These are phyloP conservation scores for Phrynocephalus vlangalii DNA, from an alignment of 2,797 vertebrate genomes.

Conservation along the genomic window DNA sequence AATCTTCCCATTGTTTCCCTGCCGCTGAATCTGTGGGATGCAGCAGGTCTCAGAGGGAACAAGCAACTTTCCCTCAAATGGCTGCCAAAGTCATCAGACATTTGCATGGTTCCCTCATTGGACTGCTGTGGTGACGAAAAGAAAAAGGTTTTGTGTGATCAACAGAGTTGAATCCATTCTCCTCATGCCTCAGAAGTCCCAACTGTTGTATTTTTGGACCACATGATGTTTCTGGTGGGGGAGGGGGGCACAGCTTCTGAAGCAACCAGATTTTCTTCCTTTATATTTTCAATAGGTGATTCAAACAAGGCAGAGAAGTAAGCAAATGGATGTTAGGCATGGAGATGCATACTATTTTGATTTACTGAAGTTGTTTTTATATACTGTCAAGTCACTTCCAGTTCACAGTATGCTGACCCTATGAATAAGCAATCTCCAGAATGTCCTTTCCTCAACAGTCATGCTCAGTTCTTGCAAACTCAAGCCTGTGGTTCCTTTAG, in stretches of 20 bases:
- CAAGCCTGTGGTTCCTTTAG: too few relatives aligned
- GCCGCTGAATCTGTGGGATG: background rate
- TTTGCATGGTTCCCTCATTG: too few relatives aligned
- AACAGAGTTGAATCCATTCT: background rate
- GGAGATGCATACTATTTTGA: background rate
- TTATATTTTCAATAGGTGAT: slow-evolving; percentile 3
- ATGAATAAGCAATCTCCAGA: too few relatives aligned
- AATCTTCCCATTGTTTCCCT: background rate
- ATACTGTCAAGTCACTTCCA: too few relatives aligned
- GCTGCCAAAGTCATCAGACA: background rate
- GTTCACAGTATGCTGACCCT: too few relatives aligned
- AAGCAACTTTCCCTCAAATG: background rate
- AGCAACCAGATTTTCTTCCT: background rate
- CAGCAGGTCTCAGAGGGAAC: background rate
- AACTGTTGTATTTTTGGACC: background rate
- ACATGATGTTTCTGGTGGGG: background rate
- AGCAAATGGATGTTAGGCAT: background rate
- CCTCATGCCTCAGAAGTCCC: background rate
- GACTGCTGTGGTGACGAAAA: background rate
- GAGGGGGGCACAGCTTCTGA: background rate
- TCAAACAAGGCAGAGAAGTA: background rate
- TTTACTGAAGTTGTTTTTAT: too few relatives aligned
- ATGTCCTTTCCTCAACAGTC: too few relatives aligned
- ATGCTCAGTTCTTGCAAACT: too few relatives aligned
- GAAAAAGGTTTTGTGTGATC: background rate